Conservation (phyloP, 2,113 vertebrate genomes). For the Rattus norvegicus region GRCr8 NC_086029.1:56508501-56509000, state of each 20-base stretch:
- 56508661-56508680: background rate
- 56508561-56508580: background rate
- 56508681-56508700: slow-evolving; percentile 17
- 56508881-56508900: background rate
- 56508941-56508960: background rate
- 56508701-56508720: background rate
- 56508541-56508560: background rate
- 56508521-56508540: slow-evolving; percentile 34
- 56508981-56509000: slow-evolving; percentile 1
- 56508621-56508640: background rate
- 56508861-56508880: background rate
- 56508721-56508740: slow-evolving; percentile 32
- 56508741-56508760: slow-evolving; percentile 45
- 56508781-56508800: slow-evolving; percentile 4
- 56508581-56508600: background rate
- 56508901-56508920: background rate
- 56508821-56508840: background rate
- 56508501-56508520: slow-evolving; percentile 21
- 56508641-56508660: background rate
- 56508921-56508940: background rate
- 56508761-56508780: slow-evolving; percentile 51
- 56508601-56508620: background rate
- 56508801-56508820: slow-evolving; percentile 22
- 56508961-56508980: background rate
- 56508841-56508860: background rate